Evolutionary conservation across 2,888 invertebrate species (phyloP).

Genomic region (Caenorhabditis macrosperma): DNA sequence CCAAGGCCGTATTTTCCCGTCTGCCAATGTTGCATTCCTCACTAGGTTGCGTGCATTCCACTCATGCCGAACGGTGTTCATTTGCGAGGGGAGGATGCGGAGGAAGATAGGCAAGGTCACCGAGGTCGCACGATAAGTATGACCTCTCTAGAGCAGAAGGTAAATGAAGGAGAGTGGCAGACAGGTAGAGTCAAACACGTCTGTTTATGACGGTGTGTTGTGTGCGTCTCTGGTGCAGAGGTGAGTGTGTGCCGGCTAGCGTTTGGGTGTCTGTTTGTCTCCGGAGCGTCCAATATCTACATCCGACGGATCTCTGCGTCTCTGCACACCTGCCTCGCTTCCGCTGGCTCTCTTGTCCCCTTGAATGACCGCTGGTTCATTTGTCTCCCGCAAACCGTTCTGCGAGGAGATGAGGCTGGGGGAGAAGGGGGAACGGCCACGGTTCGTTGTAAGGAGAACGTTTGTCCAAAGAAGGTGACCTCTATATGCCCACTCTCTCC

Average conservation of each 20-base stretch:
- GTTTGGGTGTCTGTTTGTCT: slow-evolving; percentile 60
- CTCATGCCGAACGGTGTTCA: slow-evolving; percentile 57
- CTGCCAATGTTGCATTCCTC: slow-evolving; percentile 51
- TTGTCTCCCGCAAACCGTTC: slow-evolving; percentile 51
- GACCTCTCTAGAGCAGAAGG: slow-evolving; percentile 51
- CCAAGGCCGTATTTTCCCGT: slow-evolving; percentile 42
- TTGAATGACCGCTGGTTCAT: slow-evolving; percentile 58
- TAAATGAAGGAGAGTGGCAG: slow-evolving; percentile 52
- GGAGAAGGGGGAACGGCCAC: slow-evolving; percentile 20
- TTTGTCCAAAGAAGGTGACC: slow-evolving; percentile 52
- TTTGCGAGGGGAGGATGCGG: slow-evolving; percentile 28
- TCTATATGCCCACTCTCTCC: slow-evolving; percentile 12
- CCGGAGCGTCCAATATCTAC: slow-evolving; percentile 57
- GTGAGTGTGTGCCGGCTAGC: slow-evolving; percentile 49
- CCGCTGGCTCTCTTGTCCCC: slow-evolving; percentile 27
- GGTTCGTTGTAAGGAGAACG: slow-evolving; percentile 37
- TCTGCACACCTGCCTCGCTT: slow-evolving; percentile 31
- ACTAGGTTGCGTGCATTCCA: slow-evolving; percentile 36
- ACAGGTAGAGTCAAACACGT: slow-evolving; percentile 57
- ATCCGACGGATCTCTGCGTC: slow-evolving; percentile 48
- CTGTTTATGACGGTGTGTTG: slow-evolving; percentile 46
- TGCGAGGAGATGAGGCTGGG: slow-evolving; percentile 14
- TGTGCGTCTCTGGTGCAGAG: slow-evolving; percentile 42
- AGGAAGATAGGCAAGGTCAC: slow-evolving; percentile 45
- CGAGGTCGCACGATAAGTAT: slow-evolving; percentile 47